Base-by-base conservation (phyloP, 1,140 invertebrate species). In the Stegodyphus dumicola region DNA sequence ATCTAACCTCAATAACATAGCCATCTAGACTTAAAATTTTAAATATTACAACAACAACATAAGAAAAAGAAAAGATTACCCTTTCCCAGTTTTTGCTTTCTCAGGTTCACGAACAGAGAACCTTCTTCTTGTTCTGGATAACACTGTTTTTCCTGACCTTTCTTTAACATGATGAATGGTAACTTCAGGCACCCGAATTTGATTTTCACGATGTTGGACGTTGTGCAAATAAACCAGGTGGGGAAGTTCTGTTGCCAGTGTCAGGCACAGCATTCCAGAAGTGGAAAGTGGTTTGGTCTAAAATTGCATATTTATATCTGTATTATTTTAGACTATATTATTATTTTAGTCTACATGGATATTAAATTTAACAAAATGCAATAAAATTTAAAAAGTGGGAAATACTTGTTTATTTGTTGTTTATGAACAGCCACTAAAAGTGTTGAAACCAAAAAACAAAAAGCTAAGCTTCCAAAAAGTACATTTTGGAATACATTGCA, bases 191-290 rank as follows among this genome's bases (percentile, higher is more conserved):
- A 88, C 86, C 48, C 77, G 64, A 66, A 88, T 76, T 15, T 77
- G 64, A 60, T 88, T 88, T 93, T 93, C 93, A 95, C 95, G 93
- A 92, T 94, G 93, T 90, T 94, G 94, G 88, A 96, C 92, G 91
- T 96, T 96, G 84, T 94, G 95, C 85, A 98, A 92, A 91, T 97
- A 96, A 88, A 98, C 94, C 87, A 98, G 92, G 91, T 96, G 94
- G 18, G 96, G 95, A 88, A 95, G 93, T 90, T 98, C 97, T 51
- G 85, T 83, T 48, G 79, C 85, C 67, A 83, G 71, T 18, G 87
- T 87, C 33, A 87, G 76, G 70, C 70, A 88, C 60, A 88, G 74
- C 64, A 75, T 77, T 69, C 87, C 86, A 56, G 71, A 77, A 49
- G 67, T 77, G 64, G 85, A 81, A 65, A 87, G 86, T 48, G 87